Conservation (phyloP, 2,888 invertebrate genomes). For the Scaptomyza caliginosa region DNA sequence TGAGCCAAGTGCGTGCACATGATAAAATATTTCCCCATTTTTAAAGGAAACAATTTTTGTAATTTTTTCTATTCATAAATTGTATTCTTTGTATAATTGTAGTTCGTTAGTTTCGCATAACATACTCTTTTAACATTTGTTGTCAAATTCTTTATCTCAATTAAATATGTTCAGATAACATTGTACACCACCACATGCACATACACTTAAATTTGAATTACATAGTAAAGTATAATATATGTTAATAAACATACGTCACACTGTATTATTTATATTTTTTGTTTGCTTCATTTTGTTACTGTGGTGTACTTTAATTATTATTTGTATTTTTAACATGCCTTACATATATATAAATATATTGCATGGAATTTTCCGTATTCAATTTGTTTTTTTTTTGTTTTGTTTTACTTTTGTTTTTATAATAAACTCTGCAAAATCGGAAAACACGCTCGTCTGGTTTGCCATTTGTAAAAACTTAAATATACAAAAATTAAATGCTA, state of each 20-base stretch:
- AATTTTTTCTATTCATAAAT: conserved; percentile 72
- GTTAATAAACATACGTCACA: conserved; percentile 64
- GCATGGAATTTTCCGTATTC: conserved; percentile 42
- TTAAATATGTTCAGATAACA: conserved; percentile 43
- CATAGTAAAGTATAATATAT: conserved; percentile 47
- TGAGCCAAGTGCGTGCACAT: not conserved
- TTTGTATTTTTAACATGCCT: conserved; percentile 42
- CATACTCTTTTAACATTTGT: conserved; percentile 56
- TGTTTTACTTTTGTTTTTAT: conserved; percentile 1
- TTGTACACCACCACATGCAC: conserved; percentile 48
- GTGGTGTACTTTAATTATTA: conserved; percentile 46
- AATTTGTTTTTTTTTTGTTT: conserved; percentile 23
- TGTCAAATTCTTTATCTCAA: conserved; percentile 44
- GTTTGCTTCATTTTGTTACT: conserved; percentile 42
- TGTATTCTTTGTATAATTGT: conserved; percentile 77
- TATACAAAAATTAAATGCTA: conserved; percentile 73
- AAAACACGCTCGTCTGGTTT: conserved; percentile 40
- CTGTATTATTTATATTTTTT: conserved; percentile 14
- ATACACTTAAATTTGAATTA: conserved; percentile 51
- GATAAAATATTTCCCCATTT: not conserved
- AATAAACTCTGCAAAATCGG: conserved; percentile 59
- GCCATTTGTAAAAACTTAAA: conserved; percentile 74
- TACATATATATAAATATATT: conserved; percentile 41
- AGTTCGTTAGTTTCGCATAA: conserved; percentile 77
- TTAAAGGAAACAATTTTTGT: conserved; percentile 14